phyloP scores from a whole-genome alignment of 2,113 vertebrate species.

The Passer domesticus region DNA sequence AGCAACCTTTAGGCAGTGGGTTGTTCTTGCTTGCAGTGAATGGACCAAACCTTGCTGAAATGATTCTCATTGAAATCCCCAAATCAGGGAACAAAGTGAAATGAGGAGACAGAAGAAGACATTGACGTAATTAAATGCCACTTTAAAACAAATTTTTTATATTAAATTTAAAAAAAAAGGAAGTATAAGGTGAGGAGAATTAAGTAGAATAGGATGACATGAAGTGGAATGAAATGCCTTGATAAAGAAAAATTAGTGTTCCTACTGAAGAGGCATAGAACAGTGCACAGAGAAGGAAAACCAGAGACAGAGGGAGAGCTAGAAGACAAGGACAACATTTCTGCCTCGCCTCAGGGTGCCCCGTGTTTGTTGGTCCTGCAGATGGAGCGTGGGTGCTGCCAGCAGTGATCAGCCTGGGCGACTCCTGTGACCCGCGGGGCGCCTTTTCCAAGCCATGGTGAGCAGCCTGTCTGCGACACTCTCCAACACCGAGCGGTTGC shows the following conservation, averaged over 20 bases:
- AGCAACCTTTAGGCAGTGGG: not conserved
- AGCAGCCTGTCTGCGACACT: fast-evolving
- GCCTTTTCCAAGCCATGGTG: fast-evolving
- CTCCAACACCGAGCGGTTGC: fast-evolving
- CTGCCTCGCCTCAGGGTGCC: fast-evolving
- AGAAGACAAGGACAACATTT: not conserved
- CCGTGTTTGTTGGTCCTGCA: fast-evolving
- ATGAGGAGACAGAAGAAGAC: not conserved
- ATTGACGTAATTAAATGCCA: not conserved
- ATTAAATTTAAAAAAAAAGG: not conserved
- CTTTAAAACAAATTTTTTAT: too few species aligned
- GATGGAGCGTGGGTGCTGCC: fast-evolving
- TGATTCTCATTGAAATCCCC: not conserved
- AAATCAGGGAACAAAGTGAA: not conserved
- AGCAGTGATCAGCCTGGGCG: fast-evolving
- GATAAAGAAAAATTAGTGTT: not conserved
- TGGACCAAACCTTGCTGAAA: not conserved
- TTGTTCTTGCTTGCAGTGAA: not conserved
- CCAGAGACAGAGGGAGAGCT: too few species aligned
- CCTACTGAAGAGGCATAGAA: not conserved
- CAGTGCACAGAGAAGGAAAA: not conserved
- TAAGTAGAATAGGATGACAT: not conserved
- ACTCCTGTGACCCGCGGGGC: fast-evolving
- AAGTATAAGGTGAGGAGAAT: not conserved
- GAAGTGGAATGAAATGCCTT: not conserved